Evolutionary conservation across 2,888 invertebrate genomes (phyloP).

Genomic region (Acronicta leporina): DNA sequence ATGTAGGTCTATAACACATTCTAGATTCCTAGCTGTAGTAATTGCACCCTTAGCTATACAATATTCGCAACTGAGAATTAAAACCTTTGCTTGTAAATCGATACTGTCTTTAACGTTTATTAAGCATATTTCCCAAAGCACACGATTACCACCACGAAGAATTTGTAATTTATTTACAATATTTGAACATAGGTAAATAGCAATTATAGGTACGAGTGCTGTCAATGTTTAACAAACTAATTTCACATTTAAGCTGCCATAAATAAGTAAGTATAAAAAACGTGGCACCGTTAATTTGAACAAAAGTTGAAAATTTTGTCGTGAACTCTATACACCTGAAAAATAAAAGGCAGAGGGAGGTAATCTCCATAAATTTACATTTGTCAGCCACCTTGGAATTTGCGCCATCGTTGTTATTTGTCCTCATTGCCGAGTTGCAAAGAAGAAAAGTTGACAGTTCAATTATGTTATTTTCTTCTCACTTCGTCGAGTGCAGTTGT

Average conservation of each 20-base stretch:
- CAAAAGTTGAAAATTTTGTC: constrained; percentile 16
- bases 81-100: too few relatives aligned
- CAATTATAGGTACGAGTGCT: too few relatives aligned
- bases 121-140: too few relatives aligned
- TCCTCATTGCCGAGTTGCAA: constrained; percentile 22
- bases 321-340: constrained; percentile 31
- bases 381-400: constrained; percentile 32
- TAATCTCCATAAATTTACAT: constrained; percentile 50
- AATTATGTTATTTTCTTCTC: constrained; percentile 33
- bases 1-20: too few relatives aligned
- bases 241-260: background rate
- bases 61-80: too few relatives aligned
- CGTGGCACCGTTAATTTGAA: constrained; percentile 17
- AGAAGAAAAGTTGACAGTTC: constrained; percentile 33
- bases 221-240: background rate
- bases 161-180: too few relatives aligned
- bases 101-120: too few relatives aligned
- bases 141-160: too few relatives aligned
- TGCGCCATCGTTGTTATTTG: constrained; percentile 30
- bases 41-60: too few relatives aligned
- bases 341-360: constrained; percentile 30
- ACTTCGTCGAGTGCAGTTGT: constrained; percentile 8
- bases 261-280: constrained; percentile 2
- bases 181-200: too few relatives aligned
- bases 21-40: too few relatives aligned